phyloP scores from a whole-genome alignment of 2,113 vertebrate genomes.

The Cygnus buccinator region DNA sequence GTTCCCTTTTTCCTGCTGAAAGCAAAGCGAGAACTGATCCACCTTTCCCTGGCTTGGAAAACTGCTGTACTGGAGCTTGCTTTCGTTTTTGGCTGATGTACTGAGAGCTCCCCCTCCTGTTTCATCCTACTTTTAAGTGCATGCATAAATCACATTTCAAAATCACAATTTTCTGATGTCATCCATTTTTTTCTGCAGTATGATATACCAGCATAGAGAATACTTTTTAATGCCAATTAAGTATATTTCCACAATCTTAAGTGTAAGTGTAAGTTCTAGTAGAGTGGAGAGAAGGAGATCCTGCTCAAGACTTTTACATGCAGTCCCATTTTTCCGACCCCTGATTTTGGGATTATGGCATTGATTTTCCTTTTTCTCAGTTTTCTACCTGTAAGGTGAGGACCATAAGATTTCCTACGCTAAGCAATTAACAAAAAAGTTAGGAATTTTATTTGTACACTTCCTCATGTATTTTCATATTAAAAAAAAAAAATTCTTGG shows the following conservation, averaged over 20 bases:
- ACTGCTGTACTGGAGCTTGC: fast-evolving
- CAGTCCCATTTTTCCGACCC: neutral
- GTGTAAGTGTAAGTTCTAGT: neutral
- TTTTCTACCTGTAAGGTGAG: neutral
- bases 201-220: neutral
- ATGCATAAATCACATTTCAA: neutral
- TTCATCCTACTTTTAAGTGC: neutral
- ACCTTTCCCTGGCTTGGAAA: neutral
- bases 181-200: neutral
- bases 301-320: neutral
- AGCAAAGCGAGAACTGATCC: neutral
- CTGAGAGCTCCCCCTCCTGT: conserved; percentile 64
- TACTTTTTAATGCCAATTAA: neutral
- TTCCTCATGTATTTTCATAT: neutral
- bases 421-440: neutral
- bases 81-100: neutral
- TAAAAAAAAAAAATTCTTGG: neutral
- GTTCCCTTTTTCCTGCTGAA: neutral
- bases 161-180: neutral
- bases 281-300: neutral
- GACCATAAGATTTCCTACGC: neutral
- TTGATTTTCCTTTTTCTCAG: neutral
- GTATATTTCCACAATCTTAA: fast-evolving
- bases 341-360: neutral
- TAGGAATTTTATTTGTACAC: neutral